Conservation (phyloP, 2,797 vertebrate genomes). For the Craterocephalus amniculus region DNA sequence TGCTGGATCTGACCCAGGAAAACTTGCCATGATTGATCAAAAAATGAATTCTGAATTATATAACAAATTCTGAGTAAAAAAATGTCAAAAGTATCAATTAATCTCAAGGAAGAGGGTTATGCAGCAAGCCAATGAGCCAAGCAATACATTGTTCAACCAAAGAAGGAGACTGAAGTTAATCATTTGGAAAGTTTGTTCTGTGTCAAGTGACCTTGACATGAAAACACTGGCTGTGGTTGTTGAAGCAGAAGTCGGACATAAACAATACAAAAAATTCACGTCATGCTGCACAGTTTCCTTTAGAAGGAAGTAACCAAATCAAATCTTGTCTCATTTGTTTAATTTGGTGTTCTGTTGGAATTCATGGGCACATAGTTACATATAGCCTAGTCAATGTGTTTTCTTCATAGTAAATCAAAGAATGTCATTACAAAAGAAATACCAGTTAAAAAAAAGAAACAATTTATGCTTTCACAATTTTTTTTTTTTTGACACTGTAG, state of each 20-base stretch:
- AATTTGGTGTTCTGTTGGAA: not conserved
- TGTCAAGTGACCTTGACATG: not conserved
- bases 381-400: not conserved
- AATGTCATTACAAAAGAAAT: not conserved
- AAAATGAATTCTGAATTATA: not conserved
- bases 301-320: not conserved
- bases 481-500: slow-evolving; percentile 51
- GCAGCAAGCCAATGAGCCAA: not conserved
- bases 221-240: not conserved
- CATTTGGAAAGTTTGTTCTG: not conserved
- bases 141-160: not conserved
- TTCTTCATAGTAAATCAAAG: not conserved
- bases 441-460: not conserved
- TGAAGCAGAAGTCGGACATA: not conserved
- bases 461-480: not conserved
- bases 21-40: not conserved
- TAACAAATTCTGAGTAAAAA: too few relatives aligned
- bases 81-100: too few relatives aligned
- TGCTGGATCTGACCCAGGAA: not conserved
- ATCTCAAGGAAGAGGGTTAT: not conserved
- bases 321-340: not conserved
- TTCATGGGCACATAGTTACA: not conserved
- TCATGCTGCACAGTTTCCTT: not conserved
- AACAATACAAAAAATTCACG: not conserved
- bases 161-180: not conserved